These are phyloP conservation scores for Epinephelus fuscoguttatus DNA, from an alignment of 2,113 vertebrate species.

Conservation along the genomic window DNA sequence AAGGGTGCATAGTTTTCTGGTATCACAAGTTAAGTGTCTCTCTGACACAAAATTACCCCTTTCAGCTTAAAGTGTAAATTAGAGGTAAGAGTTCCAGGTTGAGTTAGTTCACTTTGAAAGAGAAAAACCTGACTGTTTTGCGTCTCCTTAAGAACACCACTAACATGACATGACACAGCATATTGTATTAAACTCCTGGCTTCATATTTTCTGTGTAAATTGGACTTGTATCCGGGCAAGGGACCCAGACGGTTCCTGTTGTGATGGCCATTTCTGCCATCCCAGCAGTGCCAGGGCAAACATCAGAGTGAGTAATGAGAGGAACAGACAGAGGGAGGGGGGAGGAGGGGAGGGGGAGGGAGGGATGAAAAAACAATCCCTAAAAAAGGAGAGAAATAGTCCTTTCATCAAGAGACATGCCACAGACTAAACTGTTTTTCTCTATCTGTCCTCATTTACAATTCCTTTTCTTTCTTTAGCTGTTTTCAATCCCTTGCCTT, in stretches of 20 bases:
- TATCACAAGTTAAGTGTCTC: neutral
- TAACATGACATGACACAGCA: neutral
- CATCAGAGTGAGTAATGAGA: slow-evolving; percentile 64
- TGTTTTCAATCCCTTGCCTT: slow-evolving; percentile 20
- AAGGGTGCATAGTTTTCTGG: neutral
- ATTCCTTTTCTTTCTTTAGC: slow-evolving; percentile 12
- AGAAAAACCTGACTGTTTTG: neutral
- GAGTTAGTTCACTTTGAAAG: slow-evolving; percentile 1
- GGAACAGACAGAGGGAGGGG: slow-evolving; percentile 52
- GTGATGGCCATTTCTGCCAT: slow-evolving; percentile 47
- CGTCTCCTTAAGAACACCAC: neutral
- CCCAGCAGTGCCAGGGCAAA: slow-evolving; percentile 66
- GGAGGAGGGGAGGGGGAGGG: slow-evolving; percentile 11
- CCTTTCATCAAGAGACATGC: slow-evolving; percentile 62
- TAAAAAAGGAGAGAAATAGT: slow-evolving; percentile 66
- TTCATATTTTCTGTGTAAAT: slow-evolving; percentile 29
- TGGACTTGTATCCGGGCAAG: slow-evolving; percentile 3
- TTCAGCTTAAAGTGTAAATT: slow-evolving; percentile 10
- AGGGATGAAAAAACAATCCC: slow-evolving; percentile 56
- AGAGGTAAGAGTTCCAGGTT: slow-evolving; percentile 15
- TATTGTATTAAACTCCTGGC: neutral
- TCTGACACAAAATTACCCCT: neutral
- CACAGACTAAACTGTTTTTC: slow-evolving; percentile 52
- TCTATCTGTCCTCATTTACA: slow-evolving; percentile 44
- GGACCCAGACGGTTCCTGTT: slow-evolving; percentile 48